Percentiles rank a stretch among this genome's conserved stretches.
These are phyloP conservation scores for Drosophila persimilis DNA, from an alignment of 1,140 invertebrate genomes.

Conservation along the genomic window DNA sequence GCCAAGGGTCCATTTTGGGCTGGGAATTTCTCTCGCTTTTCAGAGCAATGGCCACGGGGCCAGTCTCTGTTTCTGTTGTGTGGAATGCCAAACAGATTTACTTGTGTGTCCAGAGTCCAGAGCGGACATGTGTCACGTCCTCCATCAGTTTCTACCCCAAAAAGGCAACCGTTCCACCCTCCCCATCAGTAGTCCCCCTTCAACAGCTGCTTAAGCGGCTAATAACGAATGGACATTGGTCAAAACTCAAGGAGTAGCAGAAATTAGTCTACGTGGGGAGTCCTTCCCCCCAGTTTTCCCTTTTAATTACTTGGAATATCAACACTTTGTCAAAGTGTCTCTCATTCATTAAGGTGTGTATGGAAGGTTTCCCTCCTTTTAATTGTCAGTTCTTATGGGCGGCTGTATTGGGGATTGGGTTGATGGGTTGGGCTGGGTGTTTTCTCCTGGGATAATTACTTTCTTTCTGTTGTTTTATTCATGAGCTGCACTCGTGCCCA, in stretches of 20 bases:
- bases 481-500: slow-evolving; percentile 48
- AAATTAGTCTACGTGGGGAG: slow-evolving; percentile 67
- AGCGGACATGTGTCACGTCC: slow-evolving; percentile 62
- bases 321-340: slow-evolving; percentile 79
- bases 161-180: background rate
- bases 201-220: slow-evolving; percentile 65
- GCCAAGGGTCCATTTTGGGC: background rate
- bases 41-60: slow-evolving; percentile 48
- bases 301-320: slow-evolving; percentile 81
- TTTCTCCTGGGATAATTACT: slow-evolving; percentile 74
- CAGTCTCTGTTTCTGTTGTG: slow-evolving; percentile 12
- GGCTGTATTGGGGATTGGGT: slow-evolving; percentile 2
- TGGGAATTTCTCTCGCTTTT: background rate
- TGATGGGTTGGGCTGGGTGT: slow-evolving; percentile 24
- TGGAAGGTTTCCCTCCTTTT: slow-evolving; percentile 28
- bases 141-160: background rate
- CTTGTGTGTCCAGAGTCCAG: slow-evolving; percentile 1
- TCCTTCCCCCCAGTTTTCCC: slow-evolving; percentile 44
- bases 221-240: slow-evolving; percentile 80
- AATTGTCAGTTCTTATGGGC: slow-evolving; percentile 54
- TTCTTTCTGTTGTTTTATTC: slow-evolving; percentile 66
- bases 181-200: slow-evolving; percentile 16
- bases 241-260: slow-evolving; percentile 63
- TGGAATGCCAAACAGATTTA: slow-evolving; percentile 78
- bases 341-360: slow-evolving; percentile 61